These are phyloP conservation scores for Cassiopea andromeda DNA, from an alignment of 30 jellyfish, hydroid and myxozoan genomes.

Conservation along the genomic window DNA sequence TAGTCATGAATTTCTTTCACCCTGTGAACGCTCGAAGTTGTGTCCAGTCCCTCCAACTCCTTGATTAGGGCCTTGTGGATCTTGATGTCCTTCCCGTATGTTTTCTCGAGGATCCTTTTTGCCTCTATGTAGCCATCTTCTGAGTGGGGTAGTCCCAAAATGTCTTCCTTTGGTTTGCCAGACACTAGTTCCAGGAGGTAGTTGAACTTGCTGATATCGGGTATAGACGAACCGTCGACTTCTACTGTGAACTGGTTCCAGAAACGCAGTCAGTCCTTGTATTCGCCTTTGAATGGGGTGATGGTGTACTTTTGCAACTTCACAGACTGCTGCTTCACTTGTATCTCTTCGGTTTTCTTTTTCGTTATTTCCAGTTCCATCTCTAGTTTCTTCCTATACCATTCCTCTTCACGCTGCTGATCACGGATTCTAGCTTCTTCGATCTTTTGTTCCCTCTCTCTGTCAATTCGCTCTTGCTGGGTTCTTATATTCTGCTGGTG, in stretches of 20 bases:
- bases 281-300: conserved; percentile 17
- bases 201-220: conserved; percentile 39
- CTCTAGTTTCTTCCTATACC: too few relatives aligned
- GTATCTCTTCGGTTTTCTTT: too few relatives aligned
- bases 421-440: conserved; percentile 29
- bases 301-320: conserved; percentile 16
- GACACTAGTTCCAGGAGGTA: conserved; percentile 38
- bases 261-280: conserved; percentile 57
- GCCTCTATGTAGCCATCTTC: conserved; percentile 82
- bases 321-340: not conserved
- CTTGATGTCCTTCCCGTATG: conserved; percentile 54
- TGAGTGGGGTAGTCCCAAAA: conserved; percentile 45
- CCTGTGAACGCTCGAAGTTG: conserved; percentile 39
- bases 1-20: conserved; percentile 53
- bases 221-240: conserved; percentile 39
- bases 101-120: conserved; percentile 42
- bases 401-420: conserved; percentile 10
- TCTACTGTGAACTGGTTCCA: conserved; percentile 71
- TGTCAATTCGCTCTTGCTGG: conserved; percentile 9
- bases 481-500: too few relatives aligned
- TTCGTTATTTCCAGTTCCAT: too few relatives aligned
- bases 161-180: conserved; percentile 23
- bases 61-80: conserved; percentile 42
- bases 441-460: conserved; percentile 28
- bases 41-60: too few relatives aligned